Percentiles rank a stretch among this genome's conserved stretches.
These are phyloP conservation scores for Smutsia temminckii DNA, from an alignment of 2,797 vertebrate species.

Conservation along the genomic window DNA sequence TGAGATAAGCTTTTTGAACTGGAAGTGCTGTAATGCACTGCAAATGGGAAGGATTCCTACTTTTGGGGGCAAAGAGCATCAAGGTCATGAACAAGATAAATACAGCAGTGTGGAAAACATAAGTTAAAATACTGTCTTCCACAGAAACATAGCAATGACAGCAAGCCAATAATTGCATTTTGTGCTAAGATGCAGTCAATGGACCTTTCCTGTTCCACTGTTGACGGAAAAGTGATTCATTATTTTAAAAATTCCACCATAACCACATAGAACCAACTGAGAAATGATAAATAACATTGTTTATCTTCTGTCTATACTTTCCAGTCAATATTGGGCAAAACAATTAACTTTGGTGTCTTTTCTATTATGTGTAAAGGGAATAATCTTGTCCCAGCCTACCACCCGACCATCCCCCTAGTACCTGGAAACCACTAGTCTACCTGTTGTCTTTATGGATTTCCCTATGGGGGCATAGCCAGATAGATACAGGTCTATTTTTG, in stretches of 20 bases:
- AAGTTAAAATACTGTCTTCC: background rate
- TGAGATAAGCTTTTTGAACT: background rate
- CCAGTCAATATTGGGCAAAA: background rate
- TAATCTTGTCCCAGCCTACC: background rate
- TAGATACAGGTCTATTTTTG: background rate
- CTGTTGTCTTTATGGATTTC: too few species aligned
- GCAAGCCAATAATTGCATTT: background rate
- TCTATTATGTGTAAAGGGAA: background rate
- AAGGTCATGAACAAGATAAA: background rate
- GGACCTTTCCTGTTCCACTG: background rate
- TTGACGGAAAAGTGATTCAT: background rate
- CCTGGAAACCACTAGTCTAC: too few species aligned
- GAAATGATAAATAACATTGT: background rate
- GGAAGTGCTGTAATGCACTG: background rate
- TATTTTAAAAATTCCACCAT: background rate
- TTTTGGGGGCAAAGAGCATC: background rate
- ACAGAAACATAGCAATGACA: background rate
- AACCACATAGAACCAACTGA: background rate
- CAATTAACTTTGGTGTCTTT: background rate
- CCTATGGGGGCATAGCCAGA: background rate
- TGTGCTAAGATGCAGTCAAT: background rate
- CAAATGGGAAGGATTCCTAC: background rate
- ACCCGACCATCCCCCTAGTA: too few species aligned
- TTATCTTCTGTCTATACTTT: background rate
- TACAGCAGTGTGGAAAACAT: background rate